phyloP scores from a whole-genome alignment of 23 tunicate species.

The Clavelina lepadiformis region DNA sequence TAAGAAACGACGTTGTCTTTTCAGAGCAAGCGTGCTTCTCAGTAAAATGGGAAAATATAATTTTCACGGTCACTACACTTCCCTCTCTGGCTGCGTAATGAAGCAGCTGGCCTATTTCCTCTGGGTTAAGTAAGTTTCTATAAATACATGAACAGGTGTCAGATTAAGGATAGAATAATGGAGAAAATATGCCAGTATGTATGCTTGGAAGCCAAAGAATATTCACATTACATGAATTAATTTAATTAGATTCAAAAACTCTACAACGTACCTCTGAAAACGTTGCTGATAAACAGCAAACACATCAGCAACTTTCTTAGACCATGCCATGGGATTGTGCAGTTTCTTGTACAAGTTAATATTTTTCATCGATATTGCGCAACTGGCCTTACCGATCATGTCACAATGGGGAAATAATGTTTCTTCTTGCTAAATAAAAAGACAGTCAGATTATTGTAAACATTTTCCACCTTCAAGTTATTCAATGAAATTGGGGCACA shows the following conservation, averaged over 20 bases:
- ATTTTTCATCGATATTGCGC: slow-evolving; percentile 5
- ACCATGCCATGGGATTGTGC: not conserved
- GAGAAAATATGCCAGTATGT: not conserved
- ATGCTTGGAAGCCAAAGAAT: no score
- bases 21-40: slow-evolving; percentile 43
- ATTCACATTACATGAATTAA: no score
- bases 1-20: not conserved
- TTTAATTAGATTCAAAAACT: no score
- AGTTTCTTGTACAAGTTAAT: slow-evolving; percentile 9
- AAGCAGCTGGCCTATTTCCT: slow-evolving; percentile 5
- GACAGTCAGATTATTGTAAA: no score
- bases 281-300: slow-evolving; percentile 9
- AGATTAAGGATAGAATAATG: not conserved
- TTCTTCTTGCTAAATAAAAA: not conserved
- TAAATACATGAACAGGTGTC: no score
- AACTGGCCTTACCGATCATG: slow-evolving; percentile 29
- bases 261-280: slow-evolving; percentile 24
- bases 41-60: slow-evolving; percentile 19
- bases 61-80: not conserved
- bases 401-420: slow-evolving; percentile 9
- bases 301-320: not conserved
- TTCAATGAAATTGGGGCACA: no score
- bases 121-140: slow-evolving; percentile 19
- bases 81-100: slow-evolving; percentile 12
- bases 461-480: no score